These are phyloP conservation scores for Margaritifera margaritifera DNA, from an alignment of 2,888 invertebrate species.

Conservation along the genomic window DNA sequence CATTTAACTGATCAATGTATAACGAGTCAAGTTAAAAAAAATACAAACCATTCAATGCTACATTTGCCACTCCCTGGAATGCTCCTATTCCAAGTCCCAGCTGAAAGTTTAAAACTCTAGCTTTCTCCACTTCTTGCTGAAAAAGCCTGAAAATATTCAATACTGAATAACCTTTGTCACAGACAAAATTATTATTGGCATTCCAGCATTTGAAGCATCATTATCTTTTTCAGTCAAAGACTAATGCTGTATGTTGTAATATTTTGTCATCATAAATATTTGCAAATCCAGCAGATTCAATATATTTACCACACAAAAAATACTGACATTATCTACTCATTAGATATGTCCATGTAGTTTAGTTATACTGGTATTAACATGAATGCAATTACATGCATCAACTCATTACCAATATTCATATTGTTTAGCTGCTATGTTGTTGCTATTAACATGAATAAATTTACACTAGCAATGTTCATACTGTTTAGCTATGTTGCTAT, in stretches of 20 bases:
- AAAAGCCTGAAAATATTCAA: slow-evolving; percentile 71
- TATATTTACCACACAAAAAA: background rate
- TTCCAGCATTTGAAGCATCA: background rate
- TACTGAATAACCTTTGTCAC: background rate
- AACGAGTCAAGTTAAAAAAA: background rate
- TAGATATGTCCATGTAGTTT: no score
- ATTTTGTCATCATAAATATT: background rate
- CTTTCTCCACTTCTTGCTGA: slow-evolving; percentile 82
- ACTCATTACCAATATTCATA: no score
- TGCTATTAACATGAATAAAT: no score
- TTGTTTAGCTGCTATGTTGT: no score
- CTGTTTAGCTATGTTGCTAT: no score
- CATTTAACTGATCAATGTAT: no score
- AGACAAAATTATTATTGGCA: background rate
- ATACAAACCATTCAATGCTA: slow-evolving; percentile 75
- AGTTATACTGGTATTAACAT: no score
- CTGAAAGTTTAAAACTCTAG: slow-evolving; percentile 82
- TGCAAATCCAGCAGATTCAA: background rate
- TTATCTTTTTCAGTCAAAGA: no score
- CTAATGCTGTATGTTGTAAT: no score
- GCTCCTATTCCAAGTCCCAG: slow-evolving; percentile 92
- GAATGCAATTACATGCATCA: no score
- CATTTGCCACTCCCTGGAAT: slow-evolving; percentile 87
- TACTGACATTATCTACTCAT: no score
- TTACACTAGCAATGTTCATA: no score